Evolutionary conservation across 2,797 vertebrate genomes (phyloP), one percentile per base, ranked within the genome.

Genomic region (Syngnathus rostellatus): DNA sequence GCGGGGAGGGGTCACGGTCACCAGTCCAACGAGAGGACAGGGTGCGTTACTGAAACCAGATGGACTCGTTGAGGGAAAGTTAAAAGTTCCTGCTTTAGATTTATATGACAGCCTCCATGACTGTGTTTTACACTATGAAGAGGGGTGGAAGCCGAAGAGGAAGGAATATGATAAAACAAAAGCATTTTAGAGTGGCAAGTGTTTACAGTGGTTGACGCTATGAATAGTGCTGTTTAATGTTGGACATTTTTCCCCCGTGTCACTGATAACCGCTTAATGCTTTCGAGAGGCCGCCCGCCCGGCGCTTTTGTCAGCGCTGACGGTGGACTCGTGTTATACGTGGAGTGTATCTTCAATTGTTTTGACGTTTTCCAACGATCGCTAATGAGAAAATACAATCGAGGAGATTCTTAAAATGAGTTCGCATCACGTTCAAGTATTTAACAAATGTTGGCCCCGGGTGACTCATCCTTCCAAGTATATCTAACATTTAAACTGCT

Each of bases 71-170:
- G 62, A 69, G 71, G 62, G 62, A 73, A 68, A 61, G 54, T 61
- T 63, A 23, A 78, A 76, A 75, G 71, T 71, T 50, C 39, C 61
- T 57, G 68, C 43, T 72, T 57, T 75, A 53, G 78, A 85, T 86
- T 81, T 76, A 82, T 83, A 63, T 53, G 69, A 74, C 73, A 72
- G 64, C 16, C 58, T 69, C 62, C 59, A 61, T 64, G 70, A 71
- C 70, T 68, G 41, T 64, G 74, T 68, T 71, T 66, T 60, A 68
- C 63, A 62, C 45, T 62, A 69, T 19, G 41, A 38, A 66, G 72
- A 65, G 64, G 48, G 48, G 69, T 58, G 63, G 68, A 67, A 57
- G 64, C 67, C 68, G 23, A 53, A 8, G 10, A 74, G 48, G 66
- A 66, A 53, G 58, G 58, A 6, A 50, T 17, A 68, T 57, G 71